Evolutionary conservation across 2,888 invertebrate species (phyloP).

Genomic region (Ethmia dodecea): DNA sequence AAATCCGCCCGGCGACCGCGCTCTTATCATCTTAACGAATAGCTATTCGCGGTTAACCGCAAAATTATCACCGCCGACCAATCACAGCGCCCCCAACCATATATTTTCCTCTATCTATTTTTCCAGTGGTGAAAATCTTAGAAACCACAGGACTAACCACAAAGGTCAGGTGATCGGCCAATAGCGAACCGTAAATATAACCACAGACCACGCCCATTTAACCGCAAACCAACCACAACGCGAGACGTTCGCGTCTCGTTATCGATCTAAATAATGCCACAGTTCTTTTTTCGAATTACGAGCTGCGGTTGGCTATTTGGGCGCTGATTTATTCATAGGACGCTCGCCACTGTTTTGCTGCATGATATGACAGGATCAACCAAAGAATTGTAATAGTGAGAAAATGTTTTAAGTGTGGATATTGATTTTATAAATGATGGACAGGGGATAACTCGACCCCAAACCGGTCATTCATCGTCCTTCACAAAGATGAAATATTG

Average conservation of each 20-base stretch:
- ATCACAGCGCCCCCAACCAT: slow-evolving; percentile 48
- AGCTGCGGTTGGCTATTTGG: slow-evolving; percentile 33
- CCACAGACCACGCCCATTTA: slow-evolving; percentile 80
- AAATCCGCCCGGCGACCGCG: slow-evolving; percentile 45
- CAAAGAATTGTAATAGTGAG: not conserved
- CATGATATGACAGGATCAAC: not conserved
- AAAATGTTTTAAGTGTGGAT: not conserved
- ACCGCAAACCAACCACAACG: slow-evolving; percentile 81
- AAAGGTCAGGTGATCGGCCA: slow-evolving; percentile 78
- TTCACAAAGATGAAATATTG: slow-evolving; percentile 71
- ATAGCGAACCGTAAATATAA: slow-evolving; percentile 76
- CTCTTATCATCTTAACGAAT: slow-evolving; percentile 74
- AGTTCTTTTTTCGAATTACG: slow-evolving; percentile 56
- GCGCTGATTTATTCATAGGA: slow-evolving; percentile 25
- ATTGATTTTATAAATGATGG: not conserved
- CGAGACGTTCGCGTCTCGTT: slow-evolving; percentile 66
- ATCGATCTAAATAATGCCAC: slow-evolving; percentile 57
- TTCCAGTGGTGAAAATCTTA: slow-evolving; percentile 76
- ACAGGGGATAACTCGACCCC: slow-evolving; percentile 24
- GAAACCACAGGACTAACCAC: slow-evolving; percentile 80
- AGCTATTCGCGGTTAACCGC: slow-evolving; percentile 71
- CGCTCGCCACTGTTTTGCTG: slow-evolving; percentile 2
- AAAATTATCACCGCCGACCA: slow-evolving; percentile 59
- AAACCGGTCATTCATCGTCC: slow-evolving; percentile 46
- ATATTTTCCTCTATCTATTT: slow-evolving; percentile 72